Percentiles rank a stretch among this genome's conserved stretches.
phyloP scores from a whole-genome alignment of 2,888 invertebrate genomes.

The Gisinianus flammeolus region DNA sequence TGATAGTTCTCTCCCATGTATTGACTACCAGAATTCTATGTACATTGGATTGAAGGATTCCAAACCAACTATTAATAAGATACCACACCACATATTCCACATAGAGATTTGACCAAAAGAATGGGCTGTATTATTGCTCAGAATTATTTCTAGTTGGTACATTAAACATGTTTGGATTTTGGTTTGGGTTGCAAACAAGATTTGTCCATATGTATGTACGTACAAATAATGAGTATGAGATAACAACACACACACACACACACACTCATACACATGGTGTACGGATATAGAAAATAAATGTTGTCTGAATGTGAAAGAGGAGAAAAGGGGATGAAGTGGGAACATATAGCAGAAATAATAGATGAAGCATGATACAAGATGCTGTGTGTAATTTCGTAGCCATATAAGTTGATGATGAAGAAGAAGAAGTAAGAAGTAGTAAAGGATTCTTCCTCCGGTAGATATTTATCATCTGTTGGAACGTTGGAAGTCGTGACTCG shows the following conservation, averaged over 20 bases:
- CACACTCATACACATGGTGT: not conserved
- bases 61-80: not conserved
- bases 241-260: not conserved
- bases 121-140: too few relatives aligned
- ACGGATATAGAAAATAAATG: not conserved
- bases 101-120: too few relatives aligned
- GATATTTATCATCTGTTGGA: slow-evolving; percentile 36
- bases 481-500: slow-evolving; percentile 35
- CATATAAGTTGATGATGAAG: not conserved
- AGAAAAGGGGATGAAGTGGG: not conserved
- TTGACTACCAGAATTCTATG: too few relatives aligned
- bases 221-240: not conserved
- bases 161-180: not conserved
- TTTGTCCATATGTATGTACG: not conserved
- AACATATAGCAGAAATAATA: not conserved
- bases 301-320: not conserved
- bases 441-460: slow-evolving; percentile 14
- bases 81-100: not conserved
- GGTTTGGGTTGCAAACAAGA: not conserved
- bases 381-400: not conserved
- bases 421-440: not conserved
- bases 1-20: too few relatives aligned
- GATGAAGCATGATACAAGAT: not conserved
- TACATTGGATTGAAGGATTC: not conserved
- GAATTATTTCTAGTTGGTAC: not conserved